Conservation (phyloP, 2,113 vertebrate genomes). For the human region GRCh38 chrX:34938001-34938500, state of each 20-base stretch:
- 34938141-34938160: neutral
- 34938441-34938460: neutral
- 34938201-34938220: neutral
- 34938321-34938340: neutral
- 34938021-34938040: neutral
- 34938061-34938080: too few species aligned
- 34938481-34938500: neutral
- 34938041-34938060: neutral
- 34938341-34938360: neutral
- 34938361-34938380: neutral
- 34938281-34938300: neutral
- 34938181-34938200: neutral
- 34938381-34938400: neutral
- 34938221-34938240: neutral
- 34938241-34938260: neutral
- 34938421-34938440: neutral
- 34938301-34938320: neutral
- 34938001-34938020: neutral
- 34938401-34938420: neutral
- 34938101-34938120: neutral
- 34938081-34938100: neutral
- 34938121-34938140: neutral
- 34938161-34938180: neutral
- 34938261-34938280: neutral
- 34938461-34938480: neutral